Evolutionary conservation across 2,113 vertebrate species (phyloP), one percentile per base, ranked within the genome.

Genomic region (Scomber colias): DNA sequence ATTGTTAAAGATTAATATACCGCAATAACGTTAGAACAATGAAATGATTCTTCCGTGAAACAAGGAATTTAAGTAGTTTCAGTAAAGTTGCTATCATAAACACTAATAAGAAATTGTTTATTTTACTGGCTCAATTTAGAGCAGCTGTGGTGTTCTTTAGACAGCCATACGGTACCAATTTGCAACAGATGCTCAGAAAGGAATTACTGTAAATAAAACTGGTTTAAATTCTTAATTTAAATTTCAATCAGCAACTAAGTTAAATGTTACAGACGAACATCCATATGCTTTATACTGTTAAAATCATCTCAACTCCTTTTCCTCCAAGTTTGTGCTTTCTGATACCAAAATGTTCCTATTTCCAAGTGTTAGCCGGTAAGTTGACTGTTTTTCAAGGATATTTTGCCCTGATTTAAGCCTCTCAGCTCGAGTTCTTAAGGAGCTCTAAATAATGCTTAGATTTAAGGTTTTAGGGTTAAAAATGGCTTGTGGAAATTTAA

Each of bases 161-260:
- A 48, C 14, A 64, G 48, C 16, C 14, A 48, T 27, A n/a, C 21
- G 45, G 30, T 24, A 68, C 30, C 50, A 57, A 72, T 77, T 77
- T 76, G 68, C 44, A 54, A 61, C 68, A 77, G 81, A 57, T 73
- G 68, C 14, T 67, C 14, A 30, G 40, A 55, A 45, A 75, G 59
- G 2, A 70, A 63, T 59, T 10, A 31, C 27, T 8, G 14, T 21
- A 11, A 48, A 19, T 10, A 12, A 48, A 56, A 21, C 3, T 21
- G 8, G 13, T 11, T 56, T 31, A 27, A 74, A 44, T 24, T 50
- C 40, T 49, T 48, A 24, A 63, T 61, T 71, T 49, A 31, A 35
- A 63, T 44, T 60, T 19, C 12, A 1, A 15, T 55, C 7, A 5
- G n/a, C 31, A 59, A 49, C 31, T 49, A 30, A 44, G 46, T 59